A percentile compares a stretch with the other conserved stretches of the same genome.
Conservation (phyloP, 1,140 invertebrate genomes). For the Drosophila littoralis region DNA sequence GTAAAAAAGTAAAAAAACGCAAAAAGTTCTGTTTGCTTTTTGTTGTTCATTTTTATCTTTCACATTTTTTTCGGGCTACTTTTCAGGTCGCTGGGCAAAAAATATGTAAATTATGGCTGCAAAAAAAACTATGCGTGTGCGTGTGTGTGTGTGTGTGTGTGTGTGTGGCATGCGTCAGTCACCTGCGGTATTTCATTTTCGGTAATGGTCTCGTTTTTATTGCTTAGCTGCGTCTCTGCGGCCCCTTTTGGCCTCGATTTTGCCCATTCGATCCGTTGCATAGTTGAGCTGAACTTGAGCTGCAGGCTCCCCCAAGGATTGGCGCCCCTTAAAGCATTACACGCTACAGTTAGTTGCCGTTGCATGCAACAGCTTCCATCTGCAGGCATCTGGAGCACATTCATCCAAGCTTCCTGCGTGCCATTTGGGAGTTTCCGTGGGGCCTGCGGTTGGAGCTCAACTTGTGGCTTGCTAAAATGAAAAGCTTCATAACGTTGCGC, state of each 20-base stretch:
- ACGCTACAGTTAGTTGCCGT: constrained; percentile 23
- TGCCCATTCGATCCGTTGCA: constrained; percentile 21
- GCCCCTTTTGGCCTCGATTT: constrained; percentile 15
- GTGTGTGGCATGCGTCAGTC: constrained; percentile 73
- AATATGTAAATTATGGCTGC: constrained; percentile 75
- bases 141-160: constrained; percentile 32
- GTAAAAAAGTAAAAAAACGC: constrained; percentile 15
- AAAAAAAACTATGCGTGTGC: constrained; percentile 27
- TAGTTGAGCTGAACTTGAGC: constrained; percentile 57
- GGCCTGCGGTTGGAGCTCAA: too few species aligned
- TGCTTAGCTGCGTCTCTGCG: constrained; percentile 40
- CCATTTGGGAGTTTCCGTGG: neutral
- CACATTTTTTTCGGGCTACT: constrained; percentile 36
- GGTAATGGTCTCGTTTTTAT: constrained; percentile 71
- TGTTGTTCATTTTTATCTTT: constrained; percentile 63
- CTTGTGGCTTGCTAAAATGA: too few species aligned
- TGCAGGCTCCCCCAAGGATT: constrained; percentile 24
- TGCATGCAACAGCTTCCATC: neutral
- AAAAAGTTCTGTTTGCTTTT: constrained; percentile 75
- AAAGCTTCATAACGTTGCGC: too few species aligned
- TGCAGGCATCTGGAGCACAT: neutral
- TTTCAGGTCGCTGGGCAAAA: constrained; percentile 58
- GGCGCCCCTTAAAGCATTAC: constrained; percentile 10
- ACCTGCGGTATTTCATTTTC: constrained; percentile 72
- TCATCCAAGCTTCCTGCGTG: neutral